Percentiles rank a stretch among this genome's conserved stretches.
These are phyloP conservation scores for Antheraea assamensis DNA, from an alignment of 2,888 invertebrate species.

Conservation along the genomic window DNA sequence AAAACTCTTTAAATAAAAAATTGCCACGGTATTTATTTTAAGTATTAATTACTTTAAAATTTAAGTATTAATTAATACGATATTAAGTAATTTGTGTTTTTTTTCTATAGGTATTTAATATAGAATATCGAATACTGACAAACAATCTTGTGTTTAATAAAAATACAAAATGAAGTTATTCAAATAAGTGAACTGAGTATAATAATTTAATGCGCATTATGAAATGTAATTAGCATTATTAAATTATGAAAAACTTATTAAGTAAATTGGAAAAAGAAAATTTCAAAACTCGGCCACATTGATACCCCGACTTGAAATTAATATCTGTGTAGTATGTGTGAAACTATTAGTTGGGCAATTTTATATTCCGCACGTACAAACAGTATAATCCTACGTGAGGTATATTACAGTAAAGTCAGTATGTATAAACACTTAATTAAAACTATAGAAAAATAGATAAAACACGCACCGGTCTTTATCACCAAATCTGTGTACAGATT, in stretches of 20 bases:
- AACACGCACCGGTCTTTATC: slow-evolving; percentile 22
- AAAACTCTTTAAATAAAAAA: no score
- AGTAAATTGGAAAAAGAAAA: slow-evolving; percentile 19
- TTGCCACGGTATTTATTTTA: no score
- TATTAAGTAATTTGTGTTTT: background rate
- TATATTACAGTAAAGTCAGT: slow-evolving; percentile 14
- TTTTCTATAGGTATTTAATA: background rate
- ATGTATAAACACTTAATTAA: slow-evolving; percentile 8
- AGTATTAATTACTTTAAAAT: no score
- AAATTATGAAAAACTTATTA: slow-evolving; percentile 15
- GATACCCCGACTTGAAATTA: slow-evolving; percentile 11
- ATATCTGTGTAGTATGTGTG: slow-evolving; percentile 18
- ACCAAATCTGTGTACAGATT: background rate
- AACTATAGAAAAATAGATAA: slow-evolving; percentile 22
- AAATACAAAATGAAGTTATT: background rate
- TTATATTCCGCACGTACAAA: slow-evolving; percentile 32
- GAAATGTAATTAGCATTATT: background rate
- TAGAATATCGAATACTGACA: no score
- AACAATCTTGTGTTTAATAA: no score
- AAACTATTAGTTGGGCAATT: slow-evolving; percentile 28
- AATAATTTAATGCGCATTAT: slow-evolving; percentile 1
- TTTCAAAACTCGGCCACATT: slow-evolving; percentile 23
- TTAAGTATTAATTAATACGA: no score
- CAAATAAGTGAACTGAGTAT: background rate
- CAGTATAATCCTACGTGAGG: slow-evolving; percentile 29